Conservation (phyloP, 1,140 invertebrate species). For the Diprion similis region DNA sequence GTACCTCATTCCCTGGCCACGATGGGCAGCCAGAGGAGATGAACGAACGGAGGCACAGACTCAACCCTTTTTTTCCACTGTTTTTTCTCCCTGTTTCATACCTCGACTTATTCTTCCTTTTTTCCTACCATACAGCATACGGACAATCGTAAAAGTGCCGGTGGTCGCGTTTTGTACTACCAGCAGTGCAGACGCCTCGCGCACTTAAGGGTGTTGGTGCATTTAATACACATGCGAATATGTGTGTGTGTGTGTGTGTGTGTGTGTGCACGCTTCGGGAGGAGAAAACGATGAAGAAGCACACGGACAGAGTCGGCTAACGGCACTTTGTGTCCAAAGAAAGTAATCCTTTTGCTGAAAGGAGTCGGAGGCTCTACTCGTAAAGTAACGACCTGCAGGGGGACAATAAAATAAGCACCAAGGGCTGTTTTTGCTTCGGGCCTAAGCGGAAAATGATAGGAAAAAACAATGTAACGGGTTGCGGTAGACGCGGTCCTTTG, state of each 20-base stretch:
- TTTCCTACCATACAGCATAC: background rate
- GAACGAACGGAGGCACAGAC: too few species aligned
- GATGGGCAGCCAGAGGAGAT: too few species aligned
- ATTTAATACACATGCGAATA: too few species aligned
- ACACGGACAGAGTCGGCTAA: background rate
- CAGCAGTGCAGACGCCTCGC: too few species aligned
- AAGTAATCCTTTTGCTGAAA: background rate
- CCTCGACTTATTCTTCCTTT: background rate
- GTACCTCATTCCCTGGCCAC: too few species aligned
- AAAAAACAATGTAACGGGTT: background rate
- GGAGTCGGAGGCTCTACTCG: background rate
- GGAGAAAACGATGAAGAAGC: too few species aligned
- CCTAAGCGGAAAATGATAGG: slow-evolving; percentile 1
- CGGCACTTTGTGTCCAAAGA: background rate
- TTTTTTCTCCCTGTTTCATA: background rate
- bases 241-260: background rate
- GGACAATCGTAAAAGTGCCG: background rate
- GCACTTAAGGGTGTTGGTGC: too few species aligned
- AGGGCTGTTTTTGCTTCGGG: background rate
- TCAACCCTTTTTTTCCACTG: background rate
- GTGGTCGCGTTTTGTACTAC: background rate
- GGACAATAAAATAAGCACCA: background rate
- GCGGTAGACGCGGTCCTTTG: background rate
- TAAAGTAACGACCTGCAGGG: background rate
- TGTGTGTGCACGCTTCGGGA: background rate